phyloP scores from a whole-genome alignment of 2,797 vertebrate genomes.

The Gallinago solitaria region DNA sequence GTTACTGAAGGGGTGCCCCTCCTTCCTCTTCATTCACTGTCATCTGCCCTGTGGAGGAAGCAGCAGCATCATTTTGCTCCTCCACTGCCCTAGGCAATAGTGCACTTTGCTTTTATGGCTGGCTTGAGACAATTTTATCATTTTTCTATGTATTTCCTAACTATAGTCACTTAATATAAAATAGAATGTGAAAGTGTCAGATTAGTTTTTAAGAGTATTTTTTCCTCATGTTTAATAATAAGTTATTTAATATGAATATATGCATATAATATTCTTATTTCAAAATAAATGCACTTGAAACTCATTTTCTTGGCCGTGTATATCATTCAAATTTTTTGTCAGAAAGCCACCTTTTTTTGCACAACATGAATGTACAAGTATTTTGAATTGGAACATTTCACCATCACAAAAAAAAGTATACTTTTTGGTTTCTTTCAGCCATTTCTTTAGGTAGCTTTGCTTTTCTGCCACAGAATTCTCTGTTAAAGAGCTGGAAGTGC shows the following conservation, averaged over 20 bases:
- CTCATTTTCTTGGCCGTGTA: background rate
- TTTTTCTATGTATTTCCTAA: conserved; percentile 40
- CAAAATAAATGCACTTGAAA: conserved; percentile 61
- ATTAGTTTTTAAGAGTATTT: conserved; percentile 45
- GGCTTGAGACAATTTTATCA: conserved; percentile 21
- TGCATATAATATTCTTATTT: conserved; percentile 12
- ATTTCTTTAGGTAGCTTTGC: background rate
- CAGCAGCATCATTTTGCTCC: background rate
- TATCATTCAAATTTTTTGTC: background rate
- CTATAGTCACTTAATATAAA: conserved; percentile 2
- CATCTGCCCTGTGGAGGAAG: background rate
- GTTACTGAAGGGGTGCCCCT: background rate
- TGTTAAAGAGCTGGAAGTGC: background rate
- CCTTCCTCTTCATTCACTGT: background rate
- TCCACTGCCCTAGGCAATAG: background rate
- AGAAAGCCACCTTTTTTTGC: background rate
- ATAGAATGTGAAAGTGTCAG: conserved; percentile 45
- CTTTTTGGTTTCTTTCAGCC: background rate
- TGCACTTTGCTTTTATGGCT: conserved; percentile 47
- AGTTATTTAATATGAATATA: conserved; percentile 56
- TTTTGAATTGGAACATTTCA: background rate
- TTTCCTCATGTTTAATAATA: conserved; percentile 50
- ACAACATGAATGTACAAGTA: background rate
- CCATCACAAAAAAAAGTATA: background rate
- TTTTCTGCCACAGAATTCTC: background rate